Base-by-base conservation (phyloP, 2,113 vertebrate genomes). In the Misgurnus mizolepis region DNA sequence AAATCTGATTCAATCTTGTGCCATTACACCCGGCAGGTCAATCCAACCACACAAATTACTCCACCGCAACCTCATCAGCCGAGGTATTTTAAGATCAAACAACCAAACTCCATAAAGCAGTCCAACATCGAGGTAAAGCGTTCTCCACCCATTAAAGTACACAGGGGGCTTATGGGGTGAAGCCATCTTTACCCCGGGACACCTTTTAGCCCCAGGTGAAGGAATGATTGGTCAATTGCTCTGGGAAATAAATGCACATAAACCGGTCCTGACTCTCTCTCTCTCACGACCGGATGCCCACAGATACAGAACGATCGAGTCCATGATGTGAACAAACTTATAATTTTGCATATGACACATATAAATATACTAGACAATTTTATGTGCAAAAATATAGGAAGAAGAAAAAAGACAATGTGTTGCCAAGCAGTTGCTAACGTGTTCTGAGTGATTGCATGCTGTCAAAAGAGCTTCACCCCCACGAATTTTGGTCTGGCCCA, bases 151-250 rank as follows among this genome's bases (percentile, higher is more conserved):
- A 72, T 64, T 82, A 68, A 53, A 27, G 55, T 80, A 78, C 65
- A 40, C 68, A 39, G 34, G 40, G 43, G 40, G 66, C 50, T 41
- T 67, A 58, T 45, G 49, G 80, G 75, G 56, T 74, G 79, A 66
- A 66, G 53, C 17, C n/a, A 55, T 49, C 58, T 85, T 78, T 81
- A 66, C 78, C 66, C 60, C 27, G 45, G 80, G 81, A 80, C 81
- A 75, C 81, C 81, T 80, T 86, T 86, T 84, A 82, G 80, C 82
- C 80, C 79, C 80, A 53, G 85, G 85, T 67, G 72, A 82, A 45
- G 75, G 61, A 74, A 67, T 81, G 84, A 85, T 85, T 83, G 76
- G 80, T 77, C 81, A 84, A 86, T 84, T 83, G 67, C 82, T 80
- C 53, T 72, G 76, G 82, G 82, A 86, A 85, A 79, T n/a, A 80